Conservation (phyloP, 2,113 vertebrate species). For the Mystacornis crossleyi region DNA sequence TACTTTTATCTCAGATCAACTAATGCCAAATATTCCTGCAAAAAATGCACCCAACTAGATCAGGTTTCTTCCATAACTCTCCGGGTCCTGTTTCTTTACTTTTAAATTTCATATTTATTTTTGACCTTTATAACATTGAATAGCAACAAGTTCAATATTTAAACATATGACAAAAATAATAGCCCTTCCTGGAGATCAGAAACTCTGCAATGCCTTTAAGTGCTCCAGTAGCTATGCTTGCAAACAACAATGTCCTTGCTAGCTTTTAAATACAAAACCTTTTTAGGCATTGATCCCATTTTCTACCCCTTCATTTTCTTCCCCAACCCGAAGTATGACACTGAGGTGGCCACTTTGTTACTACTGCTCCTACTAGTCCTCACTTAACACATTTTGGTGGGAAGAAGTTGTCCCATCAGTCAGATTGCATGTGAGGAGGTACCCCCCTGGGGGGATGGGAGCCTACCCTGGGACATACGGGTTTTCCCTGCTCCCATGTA, state of each 20-base stretch:
- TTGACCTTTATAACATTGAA: background rate
- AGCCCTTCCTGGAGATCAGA: background rate
- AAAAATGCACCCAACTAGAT: background rate
- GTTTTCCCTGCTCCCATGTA: no score
- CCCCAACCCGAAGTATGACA: background rate
- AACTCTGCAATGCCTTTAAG: background rate
- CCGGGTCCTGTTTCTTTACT: background rate
- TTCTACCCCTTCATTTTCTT: background rate
- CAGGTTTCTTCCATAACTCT: background rate
- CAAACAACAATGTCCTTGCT: rapidly evolving
- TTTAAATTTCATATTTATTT: background rate
- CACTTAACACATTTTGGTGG: background rate
- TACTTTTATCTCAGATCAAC: background rate
- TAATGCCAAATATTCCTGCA: background rate
- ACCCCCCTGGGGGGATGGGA: no score
- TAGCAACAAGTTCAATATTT: background rate
- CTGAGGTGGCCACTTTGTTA: background rate
- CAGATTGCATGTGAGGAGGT: no score
- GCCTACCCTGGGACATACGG: no score
- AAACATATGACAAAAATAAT: background rate
- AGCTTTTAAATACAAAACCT: background rate
- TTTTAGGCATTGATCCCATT: background rate
- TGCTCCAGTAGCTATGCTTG: background rate
- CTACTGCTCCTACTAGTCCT: background rate
- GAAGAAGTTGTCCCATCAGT: background rate